Base-by-base conservation (phyloP, 1,140 invertebrate genomes). In the Chlorops oryzae region DNA sequence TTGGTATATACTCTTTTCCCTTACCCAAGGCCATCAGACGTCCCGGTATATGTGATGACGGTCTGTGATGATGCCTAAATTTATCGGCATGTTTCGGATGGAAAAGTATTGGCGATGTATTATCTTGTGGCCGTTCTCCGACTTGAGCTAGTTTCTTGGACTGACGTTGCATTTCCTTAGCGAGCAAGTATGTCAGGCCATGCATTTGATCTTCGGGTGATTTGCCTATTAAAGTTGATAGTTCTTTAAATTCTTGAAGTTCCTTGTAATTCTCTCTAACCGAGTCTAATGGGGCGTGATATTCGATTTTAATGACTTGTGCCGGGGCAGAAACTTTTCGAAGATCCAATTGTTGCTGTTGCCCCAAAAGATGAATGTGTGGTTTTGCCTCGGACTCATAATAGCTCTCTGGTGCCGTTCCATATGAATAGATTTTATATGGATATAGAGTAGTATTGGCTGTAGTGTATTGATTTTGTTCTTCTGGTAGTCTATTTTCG, bases 191-290 rank as follows among this genome's bases (percentile, higher is more conserved):
- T 41, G 66, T 70, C 0, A 70, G 48, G 2, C 67, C 67, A 13
- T 70, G 66, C 28, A 70, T 67, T 50, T 70, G 66, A 47, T 70
- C 67, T n/a, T 67, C 62, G 0, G 67, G 64, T 0, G 67, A 70
- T 32, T 70, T 70, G 40, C 67, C 67, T 3, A 70, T 61, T 3
- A 70, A 40, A 1, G 66, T 58, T 15, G 67, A 70, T 12, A 70
- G 51, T 18, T 67, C 59, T 10, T 59, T 57, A 23, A 69, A 70
- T 41, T 70, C 64, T 2, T 57, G 57, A 28, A 63, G 32, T 6
- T 66, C 56, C 21, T 70, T 69, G 42, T 63, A 69, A 43, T 66
- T 55, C 20, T 63, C 59, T 32, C 65, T 70, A 7, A 62, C n/a
- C 5, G 41, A 41, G 10, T 69, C 60, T 5, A 52, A 44, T 0